phyloP scores from a whole-genome alignment of 2,888 invertebrate genomes.

The Drosophila limbata region DNA sequence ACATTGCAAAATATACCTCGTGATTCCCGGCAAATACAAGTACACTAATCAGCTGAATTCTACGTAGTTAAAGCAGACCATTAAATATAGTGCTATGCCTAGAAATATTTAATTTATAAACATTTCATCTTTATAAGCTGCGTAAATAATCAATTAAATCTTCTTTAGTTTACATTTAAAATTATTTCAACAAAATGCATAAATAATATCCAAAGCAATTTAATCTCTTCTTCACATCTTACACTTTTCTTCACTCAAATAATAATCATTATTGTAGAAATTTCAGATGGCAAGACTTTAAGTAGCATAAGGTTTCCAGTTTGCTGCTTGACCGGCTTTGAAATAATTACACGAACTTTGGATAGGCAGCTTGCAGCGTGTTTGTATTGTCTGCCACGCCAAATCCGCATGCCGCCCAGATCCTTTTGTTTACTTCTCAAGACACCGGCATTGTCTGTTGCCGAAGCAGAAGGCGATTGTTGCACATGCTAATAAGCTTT shows the following conservation, averaged over 20 bases:
- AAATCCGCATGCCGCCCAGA: background rate
- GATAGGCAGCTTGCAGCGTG: background rate
- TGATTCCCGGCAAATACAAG: background rate
- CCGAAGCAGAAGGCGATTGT: conserved; percentile 3
- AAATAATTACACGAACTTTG: conserved; percentile 5
- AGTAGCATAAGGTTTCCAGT: background rate
- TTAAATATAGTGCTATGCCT: background rate
- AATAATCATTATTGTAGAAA: background rate
- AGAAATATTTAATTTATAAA: background rate
- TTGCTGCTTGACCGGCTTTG: background rate
- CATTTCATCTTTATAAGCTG: no score
- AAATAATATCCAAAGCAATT: background rate
- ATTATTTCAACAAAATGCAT: no score
- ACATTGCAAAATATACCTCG: conserved; percentile 3
- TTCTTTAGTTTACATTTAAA: no score
- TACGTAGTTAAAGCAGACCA: background rate
- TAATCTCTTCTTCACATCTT: no score
- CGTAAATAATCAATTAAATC: no score
- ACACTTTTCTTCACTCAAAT: background rate
- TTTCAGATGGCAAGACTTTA: background rate
- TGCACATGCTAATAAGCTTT: conserved; percentile 47
- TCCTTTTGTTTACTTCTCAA: conserved; percentile 6
- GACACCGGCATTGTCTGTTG: conserved; percentile 12
- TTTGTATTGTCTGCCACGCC: conserved; percentile 3
- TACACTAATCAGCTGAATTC: background rate